These are phyloP conservation scores for Orthonychiurus folsomi DNA, from an alignment of 2,888 invertebrate species.

Conservation along the genomic window DNA sequence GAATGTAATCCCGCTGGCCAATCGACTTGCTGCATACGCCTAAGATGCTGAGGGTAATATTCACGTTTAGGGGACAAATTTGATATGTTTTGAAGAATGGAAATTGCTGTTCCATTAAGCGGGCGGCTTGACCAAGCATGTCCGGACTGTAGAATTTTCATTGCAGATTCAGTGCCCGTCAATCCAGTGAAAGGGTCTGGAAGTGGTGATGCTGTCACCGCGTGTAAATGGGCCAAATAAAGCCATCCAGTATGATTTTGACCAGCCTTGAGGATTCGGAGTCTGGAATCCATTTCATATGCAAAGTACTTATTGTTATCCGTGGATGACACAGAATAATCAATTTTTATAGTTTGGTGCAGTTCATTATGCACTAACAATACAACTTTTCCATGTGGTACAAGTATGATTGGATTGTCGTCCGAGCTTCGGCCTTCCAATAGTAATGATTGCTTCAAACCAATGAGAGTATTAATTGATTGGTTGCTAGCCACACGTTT, in stretches of 20 bases:
- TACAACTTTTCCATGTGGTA: constrained; percentile 19
- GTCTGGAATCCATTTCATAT: constrained; percentile 19
- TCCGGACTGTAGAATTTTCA: constrained; percentile 23
- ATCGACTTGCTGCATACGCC: constrained; percentile 17
- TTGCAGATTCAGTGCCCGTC: constrained; percentile 24
- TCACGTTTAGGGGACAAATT: constrained; percentile 14
- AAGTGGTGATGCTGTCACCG: constrained; percentile 17
- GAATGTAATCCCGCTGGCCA: constrained; percentile 4
- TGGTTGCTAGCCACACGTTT: constrained; percentile 13
- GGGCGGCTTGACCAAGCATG: constrained; percentile 25
- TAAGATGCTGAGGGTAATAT: constrained; percentile 19
- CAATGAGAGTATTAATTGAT: constrained; percentile 16
- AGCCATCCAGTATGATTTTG: constrained; percentile 23
- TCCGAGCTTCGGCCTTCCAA: too few relatives aligned
- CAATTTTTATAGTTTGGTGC: constrained; percentile 9
- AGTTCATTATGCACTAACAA: too few relatives aligned
- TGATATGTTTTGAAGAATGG: constrained; percentile 7
- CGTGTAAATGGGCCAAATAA: constrained; percentile 27
- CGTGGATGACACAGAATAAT: background rate
- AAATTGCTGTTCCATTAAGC: constrained; percentile 15
- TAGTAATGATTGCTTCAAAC: constrained; percentile 15
- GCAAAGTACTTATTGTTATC: constrained; percentile 15
- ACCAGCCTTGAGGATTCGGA: constrained; percentile 18
- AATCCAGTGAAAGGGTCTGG: constrained; percentile 24
- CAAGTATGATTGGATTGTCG: too few relatives aligned